phyloP scores from a whole-genome alignment of 1,140 invertebrate genomes.

The Geopemphigus sp. region DNA sequence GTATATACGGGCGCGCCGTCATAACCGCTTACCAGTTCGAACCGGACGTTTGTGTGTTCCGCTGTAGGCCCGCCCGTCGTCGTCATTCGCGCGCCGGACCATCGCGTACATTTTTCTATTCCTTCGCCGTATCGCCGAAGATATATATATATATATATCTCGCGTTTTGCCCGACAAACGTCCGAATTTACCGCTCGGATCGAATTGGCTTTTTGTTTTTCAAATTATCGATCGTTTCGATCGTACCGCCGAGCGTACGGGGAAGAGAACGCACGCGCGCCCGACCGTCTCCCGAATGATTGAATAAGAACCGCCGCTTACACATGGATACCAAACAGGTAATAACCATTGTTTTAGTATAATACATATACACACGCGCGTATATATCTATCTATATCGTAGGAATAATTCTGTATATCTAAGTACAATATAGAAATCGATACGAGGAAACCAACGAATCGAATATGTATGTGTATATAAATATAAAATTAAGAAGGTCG shows the following conservation, averaged over 20 bases:
- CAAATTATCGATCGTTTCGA: no score
- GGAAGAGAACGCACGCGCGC: not conserved
- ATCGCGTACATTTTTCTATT: no score
- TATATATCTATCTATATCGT: not conserved
- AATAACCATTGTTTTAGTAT: not conserved
- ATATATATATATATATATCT: no score
- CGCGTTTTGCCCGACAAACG: no score
- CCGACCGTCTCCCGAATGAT: not conserved
- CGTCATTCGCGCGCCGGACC: not conserved
- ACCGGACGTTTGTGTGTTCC: slow-evolving; percentile 40
- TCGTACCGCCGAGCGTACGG: not conserved
- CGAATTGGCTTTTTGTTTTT: no score
- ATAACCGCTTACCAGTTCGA: slow-evolving; percentile 25
- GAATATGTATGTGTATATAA: not conserved
- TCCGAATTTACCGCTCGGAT: no score
- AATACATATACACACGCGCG: not conserved
- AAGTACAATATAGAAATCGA: slow-evolving; percentile 8
- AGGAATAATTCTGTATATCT: not conserved
- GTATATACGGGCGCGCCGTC: not conserved
- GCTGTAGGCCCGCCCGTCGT: not conserved
- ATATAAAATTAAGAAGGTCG: not conserved
- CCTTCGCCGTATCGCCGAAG: no score
- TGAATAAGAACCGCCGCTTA: slow-evolving; percentile 30
- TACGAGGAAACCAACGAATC: not conserved
- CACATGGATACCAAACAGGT: slow-evolving; percentile 33